Evolutionary conservation across 2,113 vertebrate genomes (phyloP).

Genomic region (Puntigrus tetrazona): DNA sequence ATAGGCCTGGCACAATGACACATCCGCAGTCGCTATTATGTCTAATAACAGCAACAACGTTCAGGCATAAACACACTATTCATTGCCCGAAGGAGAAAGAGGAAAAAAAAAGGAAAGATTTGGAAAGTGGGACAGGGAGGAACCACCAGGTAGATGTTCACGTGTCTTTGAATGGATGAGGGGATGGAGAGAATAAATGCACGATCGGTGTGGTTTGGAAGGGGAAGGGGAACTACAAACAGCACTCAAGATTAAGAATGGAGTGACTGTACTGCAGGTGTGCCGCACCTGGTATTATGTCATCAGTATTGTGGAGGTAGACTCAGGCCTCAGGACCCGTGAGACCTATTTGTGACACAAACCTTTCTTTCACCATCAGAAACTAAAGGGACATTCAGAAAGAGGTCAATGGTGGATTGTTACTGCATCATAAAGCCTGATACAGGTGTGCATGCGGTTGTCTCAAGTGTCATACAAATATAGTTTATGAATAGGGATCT

Average conservation of each 20-base stretch:
- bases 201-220: constrained; percentile 60
- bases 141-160: constrained; percentile 27
- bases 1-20: constrained; percentile 36
- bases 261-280: constrained; percentile 64
- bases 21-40: constrained; percentile 43
- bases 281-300: constrained; percentile 67
- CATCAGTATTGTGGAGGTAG: constrained; percentile 50
- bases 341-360: constrained; percentile 20
- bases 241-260: constrained; percentile 53
- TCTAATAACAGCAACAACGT: constrained; percentile 52
- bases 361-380: not conserved
- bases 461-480: not conserved
- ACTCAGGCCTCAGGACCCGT: constrained; percentile 26
- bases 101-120: constrained; percentile 46
- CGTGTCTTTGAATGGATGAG: constrained; percentile 60
- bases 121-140: constrained; percentile 8
- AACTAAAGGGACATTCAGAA: constrained; percentile 31
- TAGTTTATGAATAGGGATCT: not conserved
- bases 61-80: constrained; percentile 41
- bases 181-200: constrained; percentile 45
- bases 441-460: not conserved
- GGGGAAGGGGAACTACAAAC: constrained; percentile 43
- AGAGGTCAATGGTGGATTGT: not conserved
- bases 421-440: not conserved
- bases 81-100: constrained; percentile 46